Conservation (phyloP, 2,113 vertebrate genomes). For the Oostethus manadensis region DNA sequence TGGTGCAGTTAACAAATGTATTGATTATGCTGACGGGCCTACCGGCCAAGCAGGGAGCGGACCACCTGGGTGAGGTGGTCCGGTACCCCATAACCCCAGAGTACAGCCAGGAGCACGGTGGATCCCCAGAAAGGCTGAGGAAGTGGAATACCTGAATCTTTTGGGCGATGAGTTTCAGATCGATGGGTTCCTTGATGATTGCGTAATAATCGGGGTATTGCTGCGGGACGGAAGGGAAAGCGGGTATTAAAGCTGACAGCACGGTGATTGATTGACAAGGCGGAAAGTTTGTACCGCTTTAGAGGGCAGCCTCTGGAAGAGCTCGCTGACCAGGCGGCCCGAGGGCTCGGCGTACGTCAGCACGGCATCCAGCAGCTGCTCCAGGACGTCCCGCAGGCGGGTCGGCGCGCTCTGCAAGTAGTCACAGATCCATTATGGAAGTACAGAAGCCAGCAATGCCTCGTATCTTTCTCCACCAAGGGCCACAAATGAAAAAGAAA, state of each 20-base stretch:
- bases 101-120: no score
- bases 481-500: no score
- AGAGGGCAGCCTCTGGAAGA: slow-evolving; percentile 97
- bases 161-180: slow-evolving; percentile 93
- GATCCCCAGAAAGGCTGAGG: no score
- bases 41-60: no score
- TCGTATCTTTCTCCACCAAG: no score
- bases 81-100: no score
- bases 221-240: slow-evolving; percentile 65
- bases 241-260: slow-evolving; percentile 8
- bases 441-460: no score
- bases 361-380: slow-evolving; percentile 91
- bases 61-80: no score
- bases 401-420: slow-evolving; percentile 74
- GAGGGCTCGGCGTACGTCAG: slow-evolving; percentile 85
- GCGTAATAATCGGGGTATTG: slow-evolving; percentile 99
- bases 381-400: slow-evolving; percentile 88
- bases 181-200: slow-evolving; percentile 98
- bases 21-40: no score
- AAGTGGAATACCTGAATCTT: slow-evolving; percentile 84
- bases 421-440: background rate
- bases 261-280: background rate
- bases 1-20: no score
- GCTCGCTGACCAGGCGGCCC: slow-evolving; percentile 89
- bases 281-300: slow-evolving; percentile 81